Conservation (phyloP, 2,888 invertebrate species). For the Zelleria hepariella region DNA sequence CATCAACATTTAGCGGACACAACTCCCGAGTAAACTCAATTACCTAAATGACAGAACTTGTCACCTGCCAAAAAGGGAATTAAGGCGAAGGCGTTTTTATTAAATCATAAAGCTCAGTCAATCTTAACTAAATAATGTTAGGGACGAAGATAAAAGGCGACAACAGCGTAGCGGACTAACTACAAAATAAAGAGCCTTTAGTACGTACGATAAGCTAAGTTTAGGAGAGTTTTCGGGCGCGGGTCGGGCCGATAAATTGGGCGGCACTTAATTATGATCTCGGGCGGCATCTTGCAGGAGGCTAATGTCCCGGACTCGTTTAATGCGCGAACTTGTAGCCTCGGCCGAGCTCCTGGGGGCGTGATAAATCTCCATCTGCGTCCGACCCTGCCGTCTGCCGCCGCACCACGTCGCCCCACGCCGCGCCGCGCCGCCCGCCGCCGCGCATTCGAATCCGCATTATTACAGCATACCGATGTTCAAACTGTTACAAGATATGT, state of each 20-base stretch:
- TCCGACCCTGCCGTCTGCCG: constrained; percentile 17
- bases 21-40: background rate
- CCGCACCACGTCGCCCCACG: background rate
- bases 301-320: constrained; percentile 70
- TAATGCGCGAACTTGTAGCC: constrained; percentile 68
- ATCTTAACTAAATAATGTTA: constrained; percentile 24
- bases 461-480: constrained; percentile 6
- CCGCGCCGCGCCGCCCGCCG: background rate
- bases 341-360: constrained; percentile 58
- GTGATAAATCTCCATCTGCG: constrained; percentile 68
- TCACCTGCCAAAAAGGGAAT: constrained; percentile 5
- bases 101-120: constrained; percentile 17
- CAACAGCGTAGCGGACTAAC: constrained; percentile 56
- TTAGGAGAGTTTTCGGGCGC: constrained; percentile 63
- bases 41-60: background rate
- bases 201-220: constrained; percentile 67
- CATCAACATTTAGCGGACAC: background rate
- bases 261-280: constrained; percentile 73
- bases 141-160: constrained; percentile 50
- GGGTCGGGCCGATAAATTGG: constrained; percentile 71
- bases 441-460: background rate
- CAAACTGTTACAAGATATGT: constrained; percentile 1
- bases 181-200: constrained; percentile 69
- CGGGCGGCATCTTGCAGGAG: constrained; percentile 70
- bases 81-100: constrained; percentile 5